These are phyloP conservation scores for Palythoa heliodiscus DNA, from an alignment of 92 coral and sea anemone genomes.

Conservation along the genomic window DNA sequence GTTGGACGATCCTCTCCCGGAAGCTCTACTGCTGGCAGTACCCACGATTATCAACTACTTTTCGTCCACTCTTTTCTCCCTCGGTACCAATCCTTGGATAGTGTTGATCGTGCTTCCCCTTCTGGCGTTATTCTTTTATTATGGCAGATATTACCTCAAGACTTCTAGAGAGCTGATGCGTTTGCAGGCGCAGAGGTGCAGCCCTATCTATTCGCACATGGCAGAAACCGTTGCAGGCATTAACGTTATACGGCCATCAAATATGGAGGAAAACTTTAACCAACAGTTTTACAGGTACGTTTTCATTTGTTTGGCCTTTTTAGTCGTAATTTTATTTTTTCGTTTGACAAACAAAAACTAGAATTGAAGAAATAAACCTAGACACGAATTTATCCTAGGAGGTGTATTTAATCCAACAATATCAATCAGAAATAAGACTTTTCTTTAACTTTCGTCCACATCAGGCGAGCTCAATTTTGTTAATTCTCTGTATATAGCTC, in stretches of 20 bases:
- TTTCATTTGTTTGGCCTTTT: not conserved
- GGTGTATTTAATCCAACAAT: too few relatives aligned
- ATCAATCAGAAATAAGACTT: too few relatives aligned
- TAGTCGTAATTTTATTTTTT: too few relatives aligned
- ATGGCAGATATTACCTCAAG: constrained; percentile 12
- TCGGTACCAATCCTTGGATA: not conserved
- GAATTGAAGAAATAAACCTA: not conserved
- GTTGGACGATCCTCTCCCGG: constrained; percentile 24
- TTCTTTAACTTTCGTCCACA: too few relatives aligned
- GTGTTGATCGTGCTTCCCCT: not conserved
- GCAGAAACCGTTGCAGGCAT: constrained; percentile 19
- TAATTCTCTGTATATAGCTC: too few relatives aligned
- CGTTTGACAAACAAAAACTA: not conserved
- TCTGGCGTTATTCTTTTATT: not conserved
- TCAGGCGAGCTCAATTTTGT: too few relatives aligned
- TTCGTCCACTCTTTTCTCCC: not conserved
- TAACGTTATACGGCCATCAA: constrained; percentile 1
- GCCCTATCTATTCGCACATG: constrained; percentile 24
- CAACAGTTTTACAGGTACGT: constrained; percentile 8
- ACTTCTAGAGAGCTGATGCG: constrained; percentile 31
- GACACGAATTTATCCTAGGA: too few relatives aligned
- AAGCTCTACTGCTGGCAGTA: not conserved
- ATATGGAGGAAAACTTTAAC: constrained; percentile 10
- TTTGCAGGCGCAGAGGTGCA: not conserved
- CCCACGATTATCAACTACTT: not conserved